These are phyloP conservation scores for Andrena haemorrhoa DNA, from an alignment of 2,888 invertebrate genomes.

Conservation along the genomic window DNA sequence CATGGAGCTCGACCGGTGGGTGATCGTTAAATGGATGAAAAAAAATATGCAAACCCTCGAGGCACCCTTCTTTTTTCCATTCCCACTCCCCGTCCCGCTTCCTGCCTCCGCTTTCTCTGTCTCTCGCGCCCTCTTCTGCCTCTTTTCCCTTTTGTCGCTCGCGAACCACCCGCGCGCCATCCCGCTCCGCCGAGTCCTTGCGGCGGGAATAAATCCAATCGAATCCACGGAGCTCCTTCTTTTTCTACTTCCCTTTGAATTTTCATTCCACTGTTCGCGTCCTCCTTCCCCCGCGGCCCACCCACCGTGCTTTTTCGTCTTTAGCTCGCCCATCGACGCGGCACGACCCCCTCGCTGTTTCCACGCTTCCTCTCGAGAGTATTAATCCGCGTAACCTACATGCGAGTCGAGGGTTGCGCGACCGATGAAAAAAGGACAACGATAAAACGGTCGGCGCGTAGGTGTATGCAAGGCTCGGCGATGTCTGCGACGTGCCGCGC, in stretches of 20 bases:
- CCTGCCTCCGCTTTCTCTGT: conserved; percentile 15
- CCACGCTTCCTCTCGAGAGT: conserved; percentile 46
- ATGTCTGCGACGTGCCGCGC: conserved; percentile 30
- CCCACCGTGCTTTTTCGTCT: neutral
- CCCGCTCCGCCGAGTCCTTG: conserved; percentile 46
- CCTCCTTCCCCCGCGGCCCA: neutral
- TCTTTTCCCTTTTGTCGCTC: conserved; percentile 18
- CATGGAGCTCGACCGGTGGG: conserved; percentile 61
- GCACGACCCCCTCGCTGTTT: conserved; percentile 26
- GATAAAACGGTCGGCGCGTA: conserved; percentile 47
- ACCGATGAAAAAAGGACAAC: conserved; percentile 59
- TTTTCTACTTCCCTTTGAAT: conserved; percentile 33
- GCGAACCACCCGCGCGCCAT: conserved; percentile 29
- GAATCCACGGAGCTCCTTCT: conserved; percentile 49
- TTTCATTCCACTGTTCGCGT: conserved; percentile 11
- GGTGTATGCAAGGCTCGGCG: conserved; percentile 35
- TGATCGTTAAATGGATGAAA: conserved; percentile 72
- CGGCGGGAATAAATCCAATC: conserved; percentile 60
- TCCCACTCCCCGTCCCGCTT: neutral
- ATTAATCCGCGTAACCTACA: conserved; percentile 69
- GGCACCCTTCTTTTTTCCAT: conserved; percentile 56
- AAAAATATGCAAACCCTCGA: conserved; percentile 62
- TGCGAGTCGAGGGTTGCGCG: conserved; percentile 33
- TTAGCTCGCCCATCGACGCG: conserved; percentile 32
- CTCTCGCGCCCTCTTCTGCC: conserved; percentile 39